Evolutionary conservation across 2,797 vertebrate genomes (phyloP).

Genomic region (Sciaenops ocellatus): DNA sequence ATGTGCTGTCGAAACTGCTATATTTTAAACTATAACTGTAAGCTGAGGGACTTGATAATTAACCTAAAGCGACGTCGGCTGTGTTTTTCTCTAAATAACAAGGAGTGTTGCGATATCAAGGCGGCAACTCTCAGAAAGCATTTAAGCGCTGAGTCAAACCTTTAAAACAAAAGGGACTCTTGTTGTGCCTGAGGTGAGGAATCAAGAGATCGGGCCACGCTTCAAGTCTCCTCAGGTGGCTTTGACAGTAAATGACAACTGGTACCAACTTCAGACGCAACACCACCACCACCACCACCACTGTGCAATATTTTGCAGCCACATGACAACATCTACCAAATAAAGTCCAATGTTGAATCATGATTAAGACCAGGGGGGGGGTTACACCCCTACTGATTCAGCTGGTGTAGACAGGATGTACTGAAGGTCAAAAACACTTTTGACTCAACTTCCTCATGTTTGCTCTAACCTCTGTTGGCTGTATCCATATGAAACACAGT

Average conservation of each 20-base stretch:
- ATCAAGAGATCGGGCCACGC: slow-evolving; percentile 1
- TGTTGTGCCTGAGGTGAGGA: slow-evolving; percentile 45
- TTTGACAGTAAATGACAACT: slow-evolving; percentile 26
- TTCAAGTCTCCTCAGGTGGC: slow-evolving; percentile 23
- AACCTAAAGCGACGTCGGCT: slow-evolving; percentile 5
- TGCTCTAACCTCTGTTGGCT: not conserved
- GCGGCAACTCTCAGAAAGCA: slow-evolving; percentile 34
- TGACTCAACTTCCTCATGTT: not conserved
- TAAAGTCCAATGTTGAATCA: slow-evolving; percentile 3
- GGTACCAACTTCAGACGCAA: slow-evolving; percentile 3
- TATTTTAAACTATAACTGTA: slow-evolving; percentile 10
- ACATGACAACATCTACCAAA: not conserved
- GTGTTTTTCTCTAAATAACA: slow-evolving; percentile 31
- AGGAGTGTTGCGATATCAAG: slow-evolving; percentile 21
- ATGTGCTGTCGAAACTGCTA: not conserved
- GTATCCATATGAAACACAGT: not conserved
- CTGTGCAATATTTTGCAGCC: not conserved
- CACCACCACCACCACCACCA: not conserved
- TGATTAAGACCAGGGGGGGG: not conserved
- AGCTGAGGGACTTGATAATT: not conserved
- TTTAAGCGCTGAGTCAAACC: slow-evolving; percentile 44
- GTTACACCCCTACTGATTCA: not conserved
- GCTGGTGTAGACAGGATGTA: not conserved
- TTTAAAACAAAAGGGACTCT: slow-evolving; percentile 57
- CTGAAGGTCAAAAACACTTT: not conserved